Evolutionary conservation across 1,140 invertebrate genomes (phyloP).

Genomic region (Danaus melanippus): DNA sequence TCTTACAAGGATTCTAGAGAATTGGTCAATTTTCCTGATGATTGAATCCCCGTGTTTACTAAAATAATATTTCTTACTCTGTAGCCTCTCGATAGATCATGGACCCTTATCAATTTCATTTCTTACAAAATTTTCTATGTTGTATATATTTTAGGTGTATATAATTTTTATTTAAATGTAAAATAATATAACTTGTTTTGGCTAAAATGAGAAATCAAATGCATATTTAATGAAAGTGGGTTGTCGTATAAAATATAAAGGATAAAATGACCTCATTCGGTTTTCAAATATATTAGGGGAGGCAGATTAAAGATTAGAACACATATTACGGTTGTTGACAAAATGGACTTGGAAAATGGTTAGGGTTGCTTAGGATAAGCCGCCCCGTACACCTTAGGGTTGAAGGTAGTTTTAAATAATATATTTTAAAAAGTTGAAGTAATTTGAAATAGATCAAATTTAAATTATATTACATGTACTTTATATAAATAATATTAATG

Average conservation of each 20-base stretch:
- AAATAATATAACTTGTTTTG: no score
- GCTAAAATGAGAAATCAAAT: no score
- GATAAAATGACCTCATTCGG: no score
- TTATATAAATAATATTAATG: no score
- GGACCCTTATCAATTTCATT: no score
- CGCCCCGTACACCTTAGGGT: conserved; percentile 6
- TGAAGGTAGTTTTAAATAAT: conserved; percentile 11
- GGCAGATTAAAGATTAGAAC: conserved; percentile 1
- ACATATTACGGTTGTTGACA: conserved; percentile 10
- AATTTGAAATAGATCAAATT: conserved; percentile 1
- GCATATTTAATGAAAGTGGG: no score
- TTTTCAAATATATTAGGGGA: conserved; percentile 5
- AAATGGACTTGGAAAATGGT: conserved; percentile 5
- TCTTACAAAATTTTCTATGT: no score
- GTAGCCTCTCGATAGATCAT: background rate
- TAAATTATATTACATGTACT: background rate
- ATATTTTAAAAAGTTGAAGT: conserved; percentile 1
- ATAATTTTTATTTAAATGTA: no score
- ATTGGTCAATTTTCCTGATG: conserved; percentile 67
- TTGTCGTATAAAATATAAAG: no score
- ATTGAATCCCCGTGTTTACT: conserved; percentile 59
- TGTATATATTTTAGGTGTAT: no score
- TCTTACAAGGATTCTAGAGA: conserved; percentile 54
- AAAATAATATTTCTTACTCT: conserved; percentile 61
- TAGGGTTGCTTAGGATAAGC: conserved; percentile 10